These are phyloP conservation scores for Diploscapter pachys DNA, from an alignment of 1,140 invertebrate species.

Conservation along the genomic window DNA sequence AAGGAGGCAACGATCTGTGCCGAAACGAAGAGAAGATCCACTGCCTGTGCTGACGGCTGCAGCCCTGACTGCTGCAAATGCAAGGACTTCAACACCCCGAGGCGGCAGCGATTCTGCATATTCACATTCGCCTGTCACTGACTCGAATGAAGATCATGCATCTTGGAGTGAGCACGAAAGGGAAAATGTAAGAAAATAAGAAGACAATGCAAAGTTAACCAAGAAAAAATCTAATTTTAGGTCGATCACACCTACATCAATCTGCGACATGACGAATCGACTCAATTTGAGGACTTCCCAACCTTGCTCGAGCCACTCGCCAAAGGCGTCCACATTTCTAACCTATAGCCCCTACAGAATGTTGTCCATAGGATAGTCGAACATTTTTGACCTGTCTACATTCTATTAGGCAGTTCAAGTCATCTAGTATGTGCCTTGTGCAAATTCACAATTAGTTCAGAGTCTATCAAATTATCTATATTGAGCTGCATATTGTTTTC, in stretches of 20 bases:
- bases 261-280: constrained; percentile 24
- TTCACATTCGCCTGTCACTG: constrained; percentile 32
- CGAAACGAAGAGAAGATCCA: no score
- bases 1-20: no score
- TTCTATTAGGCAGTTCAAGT: no score
- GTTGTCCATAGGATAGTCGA: no score
- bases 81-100: constrained; percentile 32
- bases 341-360: constrained; percentile 5
- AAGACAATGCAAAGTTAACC: no score
- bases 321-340: constrained; percentile 22
- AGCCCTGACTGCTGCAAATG: no score
- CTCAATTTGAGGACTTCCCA: constrained; percentile 38
- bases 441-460: no score
- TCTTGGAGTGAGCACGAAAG: constrained; percentile 9
- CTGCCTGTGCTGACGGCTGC: no score
- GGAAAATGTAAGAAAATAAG: neutral
- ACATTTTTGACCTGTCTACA: no score
- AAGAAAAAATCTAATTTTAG: neutral
- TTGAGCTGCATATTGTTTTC: no score
- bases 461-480: no score
- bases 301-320: constrained; percentile 1
- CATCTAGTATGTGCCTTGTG: no score
- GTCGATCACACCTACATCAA: constrained; percentile 41
- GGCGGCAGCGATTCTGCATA: constrained; percentile 35
- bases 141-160: constrained; percentile 13